Base-by-base conservation (phyloP, 1,140 invertebrate species). In the Drosophila saltans region DNA sequence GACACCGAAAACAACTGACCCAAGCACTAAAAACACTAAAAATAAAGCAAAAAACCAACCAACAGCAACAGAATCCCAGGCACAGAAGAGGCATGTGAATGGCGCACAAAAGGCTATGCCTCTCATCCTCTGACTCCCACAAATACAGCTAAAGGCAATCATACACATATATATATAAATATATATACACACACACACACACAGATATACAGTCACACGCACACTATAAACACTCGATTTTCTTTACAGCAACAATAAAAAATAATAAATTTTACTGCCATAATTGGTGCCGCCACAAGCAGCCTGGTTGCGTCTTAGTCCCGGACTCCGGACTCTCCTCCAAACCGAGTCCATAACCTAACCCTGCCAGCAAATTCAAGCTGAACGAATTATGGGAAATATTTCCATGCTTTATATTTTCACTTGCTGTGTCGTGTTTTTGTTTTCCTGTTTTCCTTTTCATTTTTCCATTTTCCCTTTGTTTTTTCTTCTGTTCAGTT, bases 1-100 rank as follows among this genome's bases (percentile, higher is more conserved):
- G 78, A 80, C 78, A 80, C 75, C 78, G 72, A 80, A 80, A 80
- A 78, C 78, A 80, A 80, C 75, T 80, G 78, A 80, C 78, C 78
- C 78, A 80, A 80, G 78, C 75, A 75, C 75, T 77, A 77, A 80
- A 78, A 80, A 80, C 71, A 78, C 75, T 80, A 78, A 77, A 80
- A 80, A 80, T 79, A 79, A 79, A 73, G 61, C 74, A 79, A 62
- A 72, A 26, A 33, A 60, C 33, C 16, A 26, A 24, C 52, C 58
- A 69, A 28, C 66, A 69, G 26, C 61, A 64, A 21, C 28, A 78
- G 39, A 10, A 9, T 9, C 45, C 58, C 55, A 59, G 33, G 24
- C 8, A 61, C 4, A 33, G 4, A 33, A 36, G 56, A 70, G 64
- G 66, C 64, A 75, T 72, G 66, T 67, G 77, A 69, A 77, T 40